Percentiles rank a stretch among this genome's conserved stretches.
Conservation (phyloP, 2,113 vertebrate species). For the Brevimyrus niger region DNA sequence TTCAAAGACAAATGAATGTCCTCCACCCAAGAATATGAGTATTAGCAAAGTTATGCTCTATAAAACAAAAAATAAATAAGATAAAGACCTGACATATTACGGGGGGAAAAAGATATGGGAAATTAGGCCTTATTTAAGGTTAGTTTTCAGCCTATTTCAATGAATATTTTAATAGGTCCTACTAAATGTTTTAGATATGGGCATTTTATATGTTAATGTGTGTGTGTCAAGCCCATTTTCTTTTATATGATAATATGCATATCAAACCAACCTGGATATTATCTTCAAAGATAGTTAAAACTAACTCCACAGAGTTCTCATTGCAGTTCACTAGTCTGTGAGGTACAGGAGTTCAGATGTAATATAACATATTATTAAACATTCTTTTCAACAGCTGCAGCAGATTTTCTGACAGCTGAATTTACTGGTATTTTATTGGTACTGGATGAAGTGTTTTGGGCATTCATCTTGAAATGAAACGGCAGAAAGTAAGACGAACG, state of each 20-base stretch:
- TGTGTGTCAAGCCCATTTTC: background rate
- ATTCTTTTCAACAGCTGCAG: background rate
- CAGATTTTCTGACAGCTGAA: background rate
- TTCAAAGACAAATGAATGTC: slow-evolving; percentile 33
- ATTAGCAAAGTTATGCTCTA: slow-evolving; percentile 22
- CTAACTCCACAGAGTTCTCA: background rate
- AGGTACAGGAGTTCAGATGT: background rate
- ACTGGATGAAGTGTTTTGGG: background rate
- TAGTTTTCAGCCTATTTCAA: slow-evolving; percentile 3
- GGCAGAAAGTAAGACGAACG: background rate
- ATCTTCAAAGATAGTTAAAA: background rate
- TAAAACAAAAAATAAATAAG: slow-evolving; percentile 21
- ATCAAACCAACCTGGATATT: background rate
- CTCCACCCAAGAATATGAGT: slow-evolving; percentile 19
- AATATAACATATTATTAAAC: background rate
- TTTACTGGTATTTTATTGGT: background rate
- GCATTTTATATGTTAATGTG: background rate
- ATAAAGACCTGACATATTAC: slow-evolving; percentile 5
- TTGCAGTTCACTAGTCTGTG: background rate
- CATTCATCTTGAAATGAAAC: background rate
- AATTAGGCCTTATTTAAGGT: slow-evolving; percentile 15
- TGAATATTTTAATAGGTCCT: background rate
- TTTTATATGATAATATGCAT: background rate
- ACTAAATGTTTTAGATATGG: slow-evolving; percentile 2
- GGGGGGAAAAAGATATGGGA: slow-evolving; percentile 10